Conservation (phyloP, 2,113 vertebrate species). For the Callorhinus ursinus region DNA sequence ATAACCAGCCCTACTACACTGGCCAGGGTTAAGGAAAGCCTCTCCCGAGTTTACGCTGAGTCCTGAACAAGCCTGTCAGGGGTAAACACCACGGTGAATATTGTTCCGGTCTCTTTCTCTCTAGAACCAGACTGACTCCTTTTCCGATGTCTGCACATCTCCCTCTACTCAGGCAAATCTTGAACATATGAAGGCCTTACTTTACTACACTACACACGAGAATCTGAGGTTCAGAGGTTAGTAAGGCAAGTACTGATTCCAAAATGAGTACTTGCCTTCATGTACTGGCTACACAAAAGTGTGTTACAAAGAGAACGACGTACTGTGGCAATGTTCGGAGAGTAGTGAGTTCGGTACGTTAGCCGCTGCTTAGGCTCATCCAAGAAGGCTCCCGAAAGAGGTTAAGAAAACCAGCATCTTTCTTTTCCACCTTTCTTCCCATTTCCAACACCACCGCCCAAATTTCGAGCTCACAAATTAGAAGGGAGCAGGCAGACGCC, state of each 20-base stretch:
- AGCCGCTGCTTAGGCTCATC: background rate
- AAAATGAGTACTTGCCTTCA: background rate
- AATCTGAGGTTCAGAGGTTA: background rate
- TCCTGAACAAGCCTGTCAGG: background rate
- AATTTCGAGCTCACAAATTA: background rate
- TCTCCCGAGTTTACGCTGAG: background rate
- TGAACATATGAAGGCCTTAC: background rate
- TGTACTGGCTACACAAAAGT: background rate
- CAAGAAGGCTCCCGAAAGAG: background rate
- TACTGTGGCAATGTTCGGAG: background rate
- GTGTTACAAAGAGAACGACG: background rate
- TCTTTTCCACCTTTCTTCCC: background rate
- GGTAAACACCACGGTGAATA: background rate
- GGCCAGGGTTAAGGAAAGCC: background rate
- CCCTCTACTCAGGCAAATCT: background rate
- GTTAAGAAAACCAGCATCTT: background rate
- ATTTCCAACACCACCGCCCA: background rate
- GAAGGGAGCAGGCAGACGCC: background rate
- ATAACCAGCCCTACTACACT: background rate
- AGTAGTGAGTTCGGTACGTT: background rate
- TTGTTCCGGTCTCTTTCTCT: background rate
- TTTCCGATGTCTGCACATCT: background rate
- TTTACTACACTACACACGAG: background rate
- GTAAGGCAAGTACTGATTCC: background rate
- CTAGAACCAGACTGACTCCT: background rate